Evolutionary conservation across 2,113 vertebrate genomes (phyloP).

Genomic region (Semnopithecus entellus): DNA sequence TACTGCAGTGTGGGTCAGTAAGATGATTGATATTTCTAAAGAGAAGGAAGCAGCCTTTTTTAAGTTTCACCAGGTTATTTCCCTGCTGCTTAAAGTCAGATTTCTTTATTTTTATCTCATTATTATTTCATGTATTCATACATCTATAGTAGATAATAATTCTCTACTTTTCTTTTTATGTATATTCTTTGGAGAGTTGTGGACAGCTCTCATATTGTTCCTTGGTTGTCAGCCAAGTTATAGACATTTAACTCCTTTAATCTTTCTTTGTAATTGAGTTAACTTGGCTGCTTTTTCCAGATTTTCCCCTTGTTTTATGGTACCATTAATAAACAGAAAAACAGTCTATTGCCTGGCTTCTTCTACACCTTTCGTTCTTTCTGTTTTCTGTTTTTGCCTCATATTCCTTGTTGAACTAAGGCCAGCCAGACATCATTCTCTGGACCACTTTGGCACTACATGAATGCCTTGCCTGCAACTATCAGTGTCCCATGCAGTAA

Average conservation of each 20-base stretch:
- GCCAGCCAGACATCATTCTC: constrained; percentile 55
- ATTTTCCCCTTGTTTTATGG: constrained; percentile 34
- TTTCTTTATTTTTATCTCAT: constrained; percentile 59
- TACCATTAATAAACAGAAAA: constrained; percentile 48
- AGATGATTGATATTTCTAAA: constrained; percentile 49
- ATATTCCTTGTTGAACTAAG: constrained; percentile 45
- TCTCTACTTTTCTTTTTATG: constrained; percentile 41
- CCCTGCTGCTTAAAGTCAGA: constrained; percentile 33
- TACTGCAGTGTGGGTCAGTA: not conserved
- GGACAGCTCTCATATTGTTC: constrained; percentile 71
- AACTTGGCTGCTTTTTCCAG: constrained; percentile 47
- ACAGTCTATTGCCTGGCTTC: constrained; percentile 28
- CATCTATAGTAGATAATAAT: constrained; percentile 56
- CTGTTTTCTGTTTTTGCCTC: constrained; percentile 53
- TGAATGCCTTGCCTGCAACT: constrained; percentile 38
- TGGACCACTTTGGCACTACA: constrained; percentile 54
- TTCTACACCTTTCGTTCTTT: constrained; percentile 45
- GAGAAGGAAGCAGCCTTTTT: constrained; percentile 49
- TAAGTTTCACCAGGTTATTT: constrained; percentile 41
- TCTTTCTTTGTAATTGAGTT: constrained; percentile 71
- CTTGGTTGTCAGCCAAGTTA: constrained; percentile 72
- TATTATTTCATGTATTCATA: constrained; percentile 67
- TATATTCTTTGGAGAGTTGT: constrained; percentile 68
- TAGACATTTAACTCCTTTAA: constrained; percentile 68
- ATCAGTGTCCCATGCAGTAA: constrained; percentile 7